These are phyloP conservation scores for Drosophila basisetae DNA, from an alignment of 2,888 invertebrate genomes.

Conservation along the genomic window DNA sequence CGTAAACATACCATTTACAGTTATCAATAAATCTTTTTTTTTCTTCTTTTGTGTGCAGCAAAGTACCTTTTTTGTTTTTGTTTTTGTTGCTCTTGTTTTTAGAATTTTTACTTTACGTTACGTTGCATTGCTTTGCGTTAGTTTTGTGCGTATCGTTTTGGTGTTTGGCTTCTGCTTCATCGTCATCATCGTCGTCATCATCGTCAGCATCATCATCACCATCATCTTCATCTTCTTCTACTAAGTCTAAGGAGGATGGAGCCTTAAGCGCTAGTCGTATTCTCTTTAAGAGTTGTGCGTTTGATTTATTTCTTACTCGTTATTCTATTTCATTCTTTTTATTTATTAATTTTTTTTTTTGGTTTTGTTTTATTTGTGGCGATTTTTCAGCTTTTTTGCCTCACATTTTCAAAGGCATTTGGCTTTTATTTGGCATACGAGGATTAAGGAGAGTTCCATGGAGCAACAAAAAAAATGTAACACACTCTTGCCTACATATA, in stretches of 20 bases:
- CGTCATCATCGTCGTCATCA: conserved; percentile 1
- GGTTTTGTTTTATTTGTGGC: conserved; percentile 13
- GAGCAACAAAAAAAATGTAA: conserved; percentile 29
- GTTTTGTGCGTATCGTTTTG: conserved; percentile 50
- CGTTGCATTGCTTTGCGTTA: conserved; percentile 17
- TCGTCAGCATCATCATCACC: conserved; percentile 9
- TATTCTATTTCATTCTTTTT: conserved; percentile 10
- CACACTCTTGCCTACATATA: conserved; percentile 35
- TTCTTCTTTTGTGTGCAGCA: not conserved
- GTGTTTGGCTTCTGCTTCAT: conserved; percentile 23
- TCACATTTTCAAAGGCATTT: conserved; percentile 30
- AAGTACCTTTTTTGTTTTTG: conserved; percentile 1
- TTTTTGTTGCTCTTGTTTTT: conserved; percentile 4
- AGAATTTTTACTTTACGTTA: conserved; percentile 21
- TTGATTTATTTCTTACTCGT: conserved; percentile 19
- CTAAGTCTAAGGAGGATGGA: conserved; percentile 32
- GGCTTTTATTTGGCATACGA: conserved; percentile 51
- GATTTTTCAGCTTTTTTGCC: conserved; percentile 17
- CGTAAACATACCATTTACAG: not conserved
- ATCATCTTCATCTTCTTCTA: conserved; percentile 18
- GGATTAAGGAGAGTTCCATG: conserved; percentile 40
- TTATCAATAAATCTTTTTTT: not conserved
- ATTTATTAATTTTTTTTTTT: conserved; percentile 6
- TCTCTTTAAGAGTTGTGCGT: conserved; percentile 41
- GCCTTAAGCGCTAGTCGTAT: conserved; percentile 31